Evolutionary conservation across 2,797 vertebrate species (phyloP), one percentile per base, ranked within the genome.

Genomic region (Iguana delicatissima): DNA sequence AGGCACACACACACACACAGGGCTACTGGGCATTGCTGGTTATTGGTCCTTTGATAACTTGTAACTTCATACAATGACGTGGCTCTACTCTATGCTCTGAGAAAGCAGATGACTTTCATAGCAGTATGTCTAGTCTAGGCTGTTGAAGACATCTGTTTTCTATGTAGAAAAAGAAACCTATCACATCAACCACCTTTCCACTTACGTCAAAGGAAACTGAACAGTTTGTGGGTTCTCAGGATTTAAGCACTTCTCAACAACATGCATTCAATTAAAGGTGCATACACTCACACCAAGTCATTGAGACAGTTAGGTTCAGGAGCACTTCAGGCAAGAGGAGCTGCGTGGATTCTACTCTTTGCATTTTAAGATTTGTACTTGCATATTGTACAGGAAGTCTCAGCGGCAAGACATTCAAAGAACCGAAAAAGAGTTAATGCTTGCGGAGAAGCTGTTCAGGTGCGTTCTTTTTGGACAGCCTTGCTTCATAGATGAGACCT

Each of bases 161-260:
- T n/a, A 80, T 89, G 67, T 1, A 90, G 8, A 86, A 59, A 16
- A 9, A 91, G 24, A 83, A 86, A 90, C 12, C 4, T 38, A 35
- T 35, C 2, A 4, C 52, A 86, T 64, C 38, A 84, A 72, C 79
- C 35, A 67, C 32, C 1, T 0, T 80, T 29, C 1, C 0, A 0
- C 1, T 0, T 77, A 62, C n/a, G 29, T 91, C 93, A 93, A 87
- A 94, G 94, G 94, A 95, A 94, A 26, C 14, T 82, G 2, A 7
- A 57, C 57, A 42, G 52, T 85, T 85, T 52, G 0, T 84, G 80
- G 87, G 80, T 87, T 89, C 57, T 10, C 6, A 32, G 35, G 72
- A 52, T 91, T 77, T 29, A 6, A 24, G 0, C n/a, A n/a, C 18
- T 76, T 73, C 59, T 12, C 0, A 76, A 74, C 9, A 42, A 13